These are phyloP conservation scores for Rhinolophus sinicus DNA, from an alignment of 2,113 vertebrate genomes.

Conservation along the genomic window DNA sequence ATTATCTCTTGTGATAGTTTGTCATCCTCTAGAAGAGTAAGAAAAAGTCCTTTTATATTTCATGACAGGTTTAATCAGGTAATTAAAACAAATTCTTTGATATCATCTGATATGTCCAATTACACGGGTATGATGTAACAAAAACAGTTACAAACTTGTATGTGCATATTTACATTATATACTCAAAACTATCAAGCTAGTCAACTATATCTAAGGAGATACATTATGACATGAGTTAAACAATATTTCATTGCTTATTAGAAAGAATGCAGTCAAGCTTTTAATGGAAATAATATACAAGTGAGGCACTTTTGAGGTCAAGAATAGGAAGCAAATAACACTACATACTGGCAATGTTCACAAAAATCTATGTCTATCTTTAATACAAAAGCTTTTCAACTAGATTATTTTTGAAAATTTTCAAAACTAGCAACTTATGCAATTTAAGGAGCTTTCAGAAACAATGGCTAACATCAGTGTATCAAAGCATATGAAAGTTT, in stretches of 20 bases:
- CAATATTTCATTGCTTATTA: constrained; percentile 93
- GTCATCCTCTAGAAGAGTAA: constrained; percentile 72
- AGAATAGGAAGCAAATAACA: constrained; percentile 90
- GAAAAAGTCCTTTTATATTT: constrained; percentile 83
- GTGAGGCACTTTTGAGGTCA: constrained; percentile 97
- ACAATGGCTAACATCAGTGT: constrained; percentile 87
- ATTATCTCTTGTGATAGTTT: constrained; percentile 22
- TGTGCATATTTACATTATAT: constrained; percentile 98
- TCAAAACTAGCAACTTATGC: constrained; percentile 83
- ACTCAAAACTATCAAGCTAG: constrained; percentile 94
- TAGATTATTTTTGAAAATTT: constrained; percentile 80
- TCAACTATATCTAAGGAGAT: constrained; percentile 91
- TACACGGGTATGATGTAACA: constrained; percentile 96
- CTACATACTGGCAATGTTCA: constrained; percentile 89
- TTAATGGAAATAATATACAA: constrained; percentile 93
- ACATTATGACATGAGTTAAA: constrained; percentile 93
- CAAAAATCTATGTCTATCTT: constrained; percentile 87
- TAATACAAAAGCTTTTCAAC: constrained; percentile 89
- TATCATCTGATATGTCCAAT: constrained; percentile 94
- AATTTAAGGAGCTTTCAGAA: constrained; percentile 86
- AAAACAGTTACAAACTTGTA: constrained; percentile 95
- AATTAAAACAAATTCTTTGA: constrained; percentile 93
- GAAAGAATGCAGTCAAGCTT: constrained; percentile 90
- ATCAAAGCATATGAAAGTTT: constrained; percentile 87
- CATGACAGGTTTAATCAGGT: constrained; percentile 86